Percentiles rank a stretch among this genome's conserved stretches.
Evolutionary conservation across 2,797 vertebrate species (phyloP).

Genomic region (Triplophysa yarkandensis): DNA sequence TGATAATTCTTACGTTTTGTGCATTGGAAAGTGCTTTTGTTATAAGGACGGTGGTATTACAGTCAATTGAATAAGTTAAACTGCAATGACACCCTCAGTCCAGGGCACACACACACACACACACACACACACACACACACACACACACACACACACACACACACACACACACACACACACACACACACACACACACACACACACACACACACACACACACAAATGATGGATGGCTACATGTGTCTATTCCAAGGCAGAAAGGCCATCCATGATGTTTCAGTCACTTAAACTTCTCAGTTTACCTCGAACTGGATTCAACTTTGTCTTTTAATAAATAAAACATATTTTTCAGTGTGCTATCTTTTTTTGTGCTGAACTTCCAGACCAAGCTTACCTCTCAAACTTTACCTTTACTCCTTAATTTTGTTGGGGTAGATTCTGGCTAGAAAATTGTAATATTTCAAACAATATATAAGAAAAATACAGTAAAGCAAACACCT

Average conservation of each 20-base stretch:
- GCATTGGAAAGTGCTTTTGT: background rate
- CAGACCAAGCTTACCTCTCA: background rate
- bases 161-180: too few species aligned
- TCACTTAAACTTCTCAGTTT: constrained; percentile 53
- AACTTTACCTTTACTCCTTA: background rate
- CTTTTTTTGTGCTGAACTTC: background rate
- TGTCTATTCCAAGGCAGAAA: constrained; percentile 70
- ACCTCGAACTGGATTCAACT: constrained; percentile 24
- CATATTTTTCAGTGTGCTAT: background rate
- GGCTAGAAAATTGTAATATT: background rate
- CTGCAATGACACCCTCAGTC: constrained; percentile 70
- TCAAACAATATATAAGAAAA: background rate
- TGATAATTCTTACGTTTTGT: constrained; percentile 52
- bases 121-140: too few species aligned
- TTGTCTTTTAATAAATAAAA: background rate
- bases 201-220: constrained; percentile 58
- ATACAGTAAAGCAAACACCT: too few species aligned
- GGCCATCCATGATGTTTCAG: constrained; percentile 55
- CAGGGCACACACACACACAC: constrained; percentile 57
- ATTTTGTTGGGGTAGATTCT: background rate
- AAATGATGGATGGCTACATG: constrained; percentile 74
- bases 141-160: too few species aligned
- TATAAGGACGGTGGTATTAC: constrained; percentile 66
- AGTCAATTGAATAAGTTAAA: constrained; percentile 72
- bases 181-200: too few species aligned